Evolutionary conservation across 2,888 invertebrate species (phyloP).

Genomic region (Cryptops parisi): DNA sequence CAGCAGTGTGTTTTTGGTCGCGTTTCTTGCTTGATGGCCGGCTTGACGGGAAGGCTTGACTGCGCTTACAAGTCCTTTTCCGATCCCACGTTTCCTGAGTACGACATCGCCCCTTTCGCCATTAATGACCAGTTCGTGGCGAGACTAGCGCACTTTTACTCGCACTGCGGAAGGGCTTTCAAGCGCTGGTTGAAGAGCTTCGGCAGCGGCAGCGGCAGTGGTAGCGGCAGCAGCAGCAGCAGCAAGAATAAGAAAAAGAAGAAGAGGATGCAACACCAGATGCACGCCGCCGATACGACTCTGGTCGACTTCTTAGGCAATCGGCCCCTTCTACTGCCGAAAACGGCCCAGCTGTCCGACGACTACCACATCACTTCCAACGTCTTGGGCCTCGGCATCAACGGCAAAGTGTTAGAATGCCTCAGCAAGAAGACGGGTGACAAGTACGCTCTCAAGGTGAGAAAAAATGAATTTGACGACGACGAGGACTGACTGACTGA

Average conservation of each 20-base stretch:
- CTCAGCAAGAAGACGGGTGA: slow-evolving; percentile 55
- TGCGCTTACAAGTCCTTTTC: neutral
- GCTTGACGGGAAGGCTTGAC: neutral
- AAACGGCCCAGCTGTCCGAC: slow-evolving; percentile 66
- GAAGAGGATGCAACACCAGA: neutral
- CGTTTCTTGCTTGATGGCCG: too few species aligned
- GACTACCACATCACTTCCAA: slow-evolving; percentile 86
- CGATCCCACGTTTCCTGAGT: neutral
- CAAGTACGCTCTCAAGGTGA: slow-evolving; percentile 84
- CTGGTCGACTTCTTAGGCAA: slow-evolving; percentile 15
- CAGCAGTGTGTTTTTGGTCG: too few species aligned
- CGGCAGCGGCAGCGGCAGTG: neutral
- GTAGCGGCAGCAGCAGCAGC: neutral
- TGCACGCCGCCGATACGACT: too few species aligned
- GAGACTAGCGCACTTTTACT: neutral
- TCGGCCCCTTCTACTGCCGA: slow-evolving; percentile 31
- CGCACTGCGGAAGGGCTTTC: neutral
- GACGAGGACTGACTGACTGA: neutral
- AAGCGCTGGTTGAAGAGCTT: neutral
- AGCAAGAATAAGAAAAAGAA: neutral
- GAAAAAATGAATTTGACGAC: slow-evolving; percentile 15
- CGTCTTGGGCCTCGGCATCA: slow-evolving; percentile 92
- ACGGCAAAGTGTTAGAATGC: slow-evolving; percentile 97
- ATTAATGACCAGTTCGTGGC: neutral
- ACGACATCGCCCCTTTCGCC: neutral